phyloP scores from a whole-genome alignment of 2,113 vertebrate species.

The Pluvialis apricaria region DNA sequence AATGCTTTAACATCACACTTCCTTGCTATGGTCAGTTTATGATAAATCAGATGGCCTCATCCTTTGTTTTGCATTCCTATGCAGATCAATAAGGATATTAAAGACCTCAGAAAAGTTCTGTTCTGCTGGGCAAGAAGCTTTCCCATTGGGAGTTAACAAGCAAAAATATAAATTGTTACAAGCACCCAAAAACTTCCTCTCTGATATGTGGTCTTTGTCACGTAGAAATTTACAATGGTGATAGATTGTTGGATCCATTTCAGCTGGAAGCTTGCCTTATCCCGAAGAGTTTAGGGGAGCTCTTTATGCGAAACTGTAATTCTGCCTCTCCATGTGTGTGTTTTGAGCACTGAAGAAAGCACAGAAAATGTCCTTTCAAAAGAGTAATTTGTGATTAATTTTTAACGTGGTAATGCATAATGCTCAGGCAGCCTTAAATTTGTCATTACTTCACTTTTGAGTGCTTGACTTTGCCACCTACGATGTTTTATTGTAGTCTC shows the following conservation, averaged over 20 bases:
- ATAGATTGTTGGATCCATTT: background rate
- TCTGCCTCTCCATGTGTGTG: background rate
- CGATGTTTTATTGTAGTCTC: background rate
- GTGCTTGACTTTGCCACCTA: background rate
- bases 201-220: background rate
- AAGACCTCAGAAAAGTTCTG: background rate
- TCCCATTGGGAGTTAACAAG: background rate
- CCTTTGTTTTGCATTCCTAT: background rate
- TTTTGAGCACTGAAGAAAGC: slow-evolving; percentile 17
- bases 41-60: background rate
- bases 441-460: background rate
- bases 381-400: background rate
- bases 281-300: background rate
- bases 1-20: background rate
- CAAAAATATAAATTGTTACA: background rate
- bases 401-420: background rate
- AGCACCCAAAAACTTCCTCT: background rate
- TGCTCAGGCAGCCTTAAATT: background rate
- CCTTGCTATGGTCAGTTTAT: background rate
- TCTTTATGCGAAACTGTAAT: background rate
- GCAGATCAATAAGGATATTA: background rate
- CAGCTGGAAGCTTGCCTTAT: background rate
- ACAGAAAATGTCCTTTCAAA: background rate
- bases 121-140: background rate
- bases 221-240: background rate